Base-by-base conservation (phyloP, 2,888 invertebrate genomes). In the Lycaena phlaeas region DNA sequence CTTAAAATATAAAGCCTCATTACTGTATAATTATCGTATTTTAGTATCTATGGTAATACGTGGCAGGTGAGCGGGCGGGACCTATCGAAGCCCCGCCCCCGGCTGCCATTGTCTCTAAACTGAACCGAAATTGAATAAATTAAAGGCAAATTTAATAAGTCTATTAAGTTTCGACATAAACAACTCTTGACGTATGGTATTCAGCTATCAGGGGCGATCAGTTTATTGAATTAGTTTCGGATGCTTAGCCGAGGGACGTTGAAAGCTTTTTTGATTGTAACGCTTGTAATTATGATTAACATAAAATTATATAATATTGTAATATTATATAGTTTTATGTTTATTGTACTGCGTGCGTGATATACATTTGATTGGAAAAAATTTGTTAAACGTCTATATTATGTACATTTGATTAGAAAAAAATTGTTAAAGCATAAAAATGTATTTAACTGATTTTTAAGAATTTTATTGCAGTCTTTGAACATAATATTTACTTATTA, bases 61-160 rank as follows among this genome's bases (percentile, higher is more conserved):
- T 2, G 2, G 22, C 22, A 22, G 22, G 22, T 22, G 22, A 22
- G 22, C 9, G 61, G 67, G 77, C 81, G 74, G 76, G 68, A 62
- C 59, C 51, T 42, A 12, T 14, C 11, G 12, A 30, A 14, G 48
- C 73, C 52, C 77, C 81, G 77, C 78, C 82, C 72, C 59, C 49
- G 43, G 50, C 67, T 58, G 53, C 73, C 73, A 72, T 79, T 81
- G 77, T 81, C 71, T 56, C 54, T 56, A 49, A 50, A 49, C 60
- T 53, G 60, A 45, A 48, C 49, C 58, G 49, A 79, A 84, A 84
- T 81, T 76, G 81, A 82, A 84, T 84, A 79, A 81, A 84, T 82
- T 84, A 84, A 70, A 68, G 69, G 51, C 59, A 70, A 81, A 82
- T 79, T 77, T 75, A 79, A 79, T 82, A 81, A 79, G 72, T 75